Evolutionary conservation across 2,888 invertebrate species (phyloP), one percentile per base, ranked within the genome.

Genomic region (Cerceris ruficornis): DNA sequence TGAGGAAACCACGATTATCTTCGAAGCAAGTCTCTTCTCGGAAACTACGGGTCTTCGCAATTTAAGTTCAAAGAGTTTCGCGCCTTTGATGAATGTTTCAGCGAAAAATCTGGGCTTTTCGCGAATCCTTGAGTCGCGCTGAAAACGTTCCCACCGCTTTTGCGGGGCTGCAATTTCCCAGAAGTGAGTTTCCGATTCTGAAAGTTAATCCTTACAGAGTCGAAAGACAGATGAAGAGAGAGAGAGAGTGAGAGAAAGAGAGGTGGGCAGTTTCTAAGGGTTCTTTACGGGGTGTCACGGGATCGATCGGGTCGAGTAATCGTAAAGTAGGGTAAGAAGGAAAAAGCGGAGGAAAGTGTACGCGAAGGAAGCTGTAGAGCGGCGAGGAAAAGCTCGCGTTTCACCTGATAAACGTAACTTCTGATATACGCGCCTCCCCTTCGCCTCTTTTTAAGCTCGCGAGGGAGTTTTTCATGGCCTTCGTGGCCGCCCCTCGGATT

Each of bases 351-450:
- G 13, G 49, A 17, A 50, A n/a, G 8, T 13, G 52, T 14, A 39
- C 8, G 17, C 42, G 60, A 39, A 8, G 15, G 54, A 69, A 50
- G 64, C 8, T 60, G 55, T 49, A 75, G 15, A 65, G 60, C 55
- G 57, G 62, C 7, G 52, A 52, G n/a, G 78, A 73, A 46, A 78
- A 69, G 46, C 49, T 49, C 52, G 64, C 69, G 66, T 75, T 81
- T 74, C 76, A 68, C 68, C 75, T 72, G 83, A 83, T 83, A 76
- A 84, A 84, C 77, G 82, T 84, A 84, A 84, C 85, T 84, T 69
- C 82, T 84, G 75, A 82, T 83, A 81, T 66, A 55, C 39, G 41
- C 17, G 8, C 17, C 41, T 8, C 6, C 13, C 17, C 54, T n/a
- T 49, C 42, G 28, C 28, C 28, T 28, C 28, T 28, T 64, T 28